Conservation (phyloP, 2,888 invertebrate species). For the Pachymerium ferrugineum region DNA sequence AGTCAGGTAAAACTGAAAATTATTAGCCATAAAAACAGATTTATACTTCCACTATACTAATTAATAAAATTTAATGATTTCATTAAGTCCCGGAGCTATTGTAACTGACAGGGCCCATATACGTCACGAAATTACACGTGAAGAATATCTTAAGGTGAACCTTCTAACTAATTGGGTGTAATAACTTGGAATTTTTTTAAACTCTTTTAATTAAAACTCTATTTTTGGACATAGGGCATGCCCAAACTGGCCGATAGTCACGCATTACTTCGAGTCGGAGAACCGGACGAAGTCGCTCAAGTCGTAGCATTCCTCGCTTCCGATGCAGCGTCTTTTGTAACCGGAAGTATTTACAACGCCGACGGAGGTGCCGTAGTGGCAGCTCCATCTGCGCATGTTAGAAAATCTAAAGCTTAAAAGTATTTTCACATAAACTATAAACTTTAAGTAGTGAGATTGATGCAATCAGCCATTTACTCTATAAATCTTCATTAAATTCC, state of each 20-base stretch:
- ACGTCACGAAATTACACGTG: not conserved
- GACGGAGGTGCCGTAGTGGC: not conserved
- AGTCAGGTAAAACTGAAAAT: slow-evolving; percentile 2
- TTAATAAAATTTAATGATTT: slow-evolving; percentile 22
- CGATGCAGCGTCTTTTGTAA: slow-evolving; percentile 16
- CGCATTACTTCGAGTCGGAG: not conserved
- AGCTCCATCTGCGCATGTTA: not conserved
- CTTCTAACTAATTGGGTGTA: not conserved
- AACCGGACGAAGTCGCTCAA: not conserved
- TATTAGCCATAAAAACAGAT: slow-evolving; percentile 6
- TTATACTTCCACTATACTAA: not conserved
- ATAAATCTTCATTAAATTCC: slow-evolving; percentile 27
- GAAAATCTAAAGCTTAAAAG: not conserved
- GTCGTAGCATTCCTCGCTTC: slow-evolving; percentile 16
- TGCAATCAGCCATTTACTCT: not conserved
- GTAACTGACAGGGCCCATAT: not conserved
- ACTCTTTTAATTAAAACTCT: not conserved
- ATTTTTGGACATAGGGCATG: not conserved
- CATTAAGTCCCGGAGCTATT: not conserved
- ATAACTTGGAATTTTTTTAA: too few species aligned
- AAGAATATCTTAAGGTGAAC: not conserved
- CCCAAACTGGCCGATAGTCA: not conserved
- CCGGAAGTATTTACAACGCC: not conserved
- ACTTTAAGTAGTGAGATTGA: not conserved
- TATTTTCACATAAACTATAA: not conserved